phyloP scores from a whole-genome alignment of 2,797 vertebrate species.

The Paguma larvata region DNA sequence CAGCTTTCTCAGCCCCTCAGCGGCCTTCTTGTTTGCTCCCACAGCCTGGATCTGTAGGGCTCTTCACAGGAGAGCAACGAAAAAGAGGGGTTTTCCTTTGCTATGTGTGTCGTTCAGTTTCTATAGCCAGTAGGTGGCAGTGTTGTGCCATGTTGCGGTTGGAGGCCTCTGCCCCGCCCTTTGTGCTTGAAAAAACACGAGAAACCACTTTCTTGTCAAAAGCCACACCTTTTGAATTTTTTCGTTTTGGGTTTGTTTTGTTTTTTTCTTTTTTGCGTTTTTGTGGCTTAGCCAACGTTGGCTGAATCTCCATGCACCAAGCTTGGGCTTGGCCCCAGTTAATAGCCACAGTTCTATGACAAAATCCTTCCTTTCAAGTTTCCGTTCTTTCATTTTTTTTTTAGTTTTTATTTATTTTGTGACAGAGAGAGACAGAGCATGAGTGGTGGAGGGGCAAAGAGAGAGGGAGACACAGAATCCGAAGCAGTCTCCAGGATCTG shows the following conservation, averaged over 20 bases:
- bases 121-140: background rate
- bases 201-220: background rate
- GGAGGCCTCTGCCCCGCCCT: background rate
- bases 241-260: background rate
- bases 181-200: background rate
- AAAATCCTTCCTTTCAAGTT: too few species aligned
- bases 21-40: background rate
- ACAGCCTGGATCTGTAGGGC: background rate
- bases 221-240: accelerated
- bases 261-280: background rate
- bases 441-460: too few species aligned
- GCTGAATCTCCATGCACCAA: too few species aligned
- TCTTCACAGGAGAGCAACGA: background rate
- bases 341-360: too few species aligned
- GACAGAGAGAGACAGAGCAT: too few species aligned
- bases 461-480: too few species aligned
- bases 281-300: too few species aligned
- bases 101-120: background rate
- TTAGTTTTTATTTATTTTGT: too few species aligned
- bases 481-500: too few species aligned
- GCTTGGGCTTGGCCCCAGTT: too few species aligned
- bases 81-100: background rate
- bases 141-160: background rate
- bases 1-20: background rate
- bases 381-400: too few species aligned